Base-by-base conservation (phyloP, 2,113 vertebrate species). In the Corvus moneduloides region DNA sequence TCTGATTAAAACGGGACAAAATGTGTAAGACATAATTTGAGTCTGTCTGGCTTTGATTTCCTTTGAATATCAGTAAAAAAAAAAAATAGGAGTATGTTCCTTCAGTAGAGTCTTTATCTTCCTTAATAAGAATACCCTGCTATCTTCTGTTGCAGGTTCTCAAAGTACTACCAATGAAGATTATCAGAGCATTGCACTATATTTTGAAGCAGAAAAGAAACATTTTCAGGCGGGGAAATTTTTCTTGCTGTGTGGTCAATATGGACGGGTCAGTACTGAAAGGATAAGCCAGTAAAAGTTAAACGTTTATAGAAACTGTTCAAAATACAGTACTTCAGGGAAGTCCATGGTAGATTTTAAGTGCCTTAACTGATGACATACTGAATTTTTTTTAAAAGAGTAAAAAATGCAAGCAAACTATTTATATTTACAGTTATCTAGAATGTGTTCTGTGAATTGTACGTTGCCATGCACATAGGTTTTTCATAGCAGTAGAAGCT, bases 131-230 rank as follows among this genome's bases (percentile, higher is more conserved):
- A 82, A 41, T 62, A 51, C 10, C 24, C 19, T 79, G 33, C 43
- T 86, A 2, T 71, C 27, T 28, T 96, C 37, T 96, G 4, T 95
- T 96, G 41, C 95, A 99, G 99, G 99, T 85, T 98, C 98, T 61
- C 98, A 98, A 94, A 96, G 96, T 37, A 98, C 99, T 3, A 98
- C 97, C 28, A 98, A 98, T 87, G 99, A 99, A 94, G 99, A 99
- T 92, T 99, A 99, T 94, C 99, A 99, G 97, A 99, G 99, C 96
- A 99, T 99, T 2, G 99, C 99, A 23, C 98, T 99, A 0, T 99
- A 99, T 97, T 99, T 99, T 95, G 99, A 99, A 97, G 99, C 98
- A 88, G 99, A 99, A 90, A 99, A 99, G 97, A 99, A 98, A 81
- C 98, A 99, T 97, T 98, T 99, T 95, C 98, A 99, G 93, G 99